Evolutionary conservation across 1,140 invertebrate genomes (phyloP), one percentile per base, ranked within the genome.

Genomic region (Kradibia gibbosae): DNA sequence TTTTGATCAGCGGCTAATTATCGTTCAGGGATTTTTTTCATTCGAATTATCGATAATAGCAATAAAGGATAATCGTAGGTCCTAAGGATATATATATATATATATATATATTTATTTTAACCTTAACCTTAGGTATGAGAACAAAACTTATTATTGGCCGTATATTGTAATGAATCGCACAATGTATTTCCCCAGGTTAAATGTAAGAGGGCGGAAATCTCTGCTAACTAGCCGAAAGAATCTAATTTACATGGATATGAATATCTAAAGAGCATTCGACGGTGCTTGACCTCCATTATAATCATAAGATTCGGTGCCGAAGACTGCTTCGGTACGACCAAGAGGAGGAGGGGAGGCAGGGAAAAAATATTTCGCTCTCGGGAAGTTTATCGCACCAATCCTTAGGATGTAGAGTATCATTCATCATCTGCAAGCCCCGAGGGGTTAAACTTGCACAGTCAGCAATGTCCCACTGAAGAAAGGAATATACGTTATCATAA

Each of bases 271-370:
- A 62, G 60, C 28, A 11, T 34, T n/a, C 13, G 28, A 8, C 28
- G 8, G 15, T 34, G 60, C 28, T 72, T 72, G 67, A 79, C 77
- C 77, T 72, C 65, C n/a, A 50, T 48, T 67, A 72, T 79, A 57
- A 79, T 79, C 72, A 22, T 22, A 62, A 70, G 77, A 79, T 67
- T n/a, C 77, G 4, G 25, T 60, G 60, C 13, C 8, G 42, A 48
- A 50, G 75, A 25, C 60, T 39, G 65, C 65, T 65, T 67, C 48
- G 67, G 65, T 50, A 60, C 50, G 22, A 42, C 22, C 11, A 15
- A 70, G 28, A 53, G 48, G 15, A 45, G 3, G 34, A 22, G 57
- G n/a, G n/a, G n/a, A 60, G 5, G 17, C 17, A 62, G 25, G 60
- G 60, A 34, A 62, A 34, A 60, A 0, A 4, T 3, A 22, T 11